A percentile compares a stretch with the other conserved stretches of the same genome.
phyloP scores from a whole-genome alignment of 2,888 invertebrate genomes.

The Linhomoeus sp. region DNA sequence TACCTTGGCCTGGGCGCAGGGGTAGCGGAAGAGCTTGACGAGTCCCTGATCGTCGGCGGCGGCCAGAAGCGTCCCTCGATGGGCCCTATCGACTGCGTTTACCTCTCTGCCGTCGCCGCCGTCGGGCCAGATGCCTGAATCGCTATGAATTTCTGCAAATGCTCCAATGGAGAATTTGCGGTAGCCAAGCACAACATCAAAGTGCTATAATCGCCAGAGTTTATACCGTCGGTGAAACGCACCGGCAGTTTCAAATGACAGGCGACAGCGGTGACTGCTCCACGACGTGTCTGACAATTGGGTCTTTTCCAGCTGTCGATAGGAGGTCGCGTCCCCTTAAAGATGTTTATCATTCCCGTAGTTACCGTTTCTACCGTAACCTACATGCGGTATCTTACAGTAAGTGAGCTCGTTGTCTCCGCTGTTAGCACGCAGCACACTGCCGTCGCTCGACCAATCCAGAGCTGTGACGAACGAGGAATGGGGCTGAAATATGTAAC shows the following conservation, averaged over 20 bases:
- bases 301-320: slow-evolving; percentile 20
- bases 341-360: no score
- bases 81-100: slow-evolving; percentile 47
- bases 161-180: no score
- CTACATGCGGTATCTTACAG: slow-evolving; percentile 50
- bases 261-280: slow-evolving; percentile 56
- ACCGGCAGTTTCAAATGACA: slow-evolving; percentile 57
- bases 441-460: slow-evolving; percentile 67
- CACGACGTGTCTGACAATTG: slow-evolving; percentile 53
- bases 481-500: no score
- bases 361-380: no score
- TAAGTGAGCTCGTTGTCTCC: slow-evolving; percentile 73
- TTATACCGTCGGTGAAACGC: no score
- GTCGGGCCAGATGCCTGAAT: slow-evolving; percentile 83
- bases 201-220: no score
- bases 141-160: no score
- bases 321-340: no score
- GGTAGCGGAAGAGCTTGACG: slow-evolving; percentile 64
- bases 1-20: slow-evolving; percentile 66
- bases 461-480: slow-evolving; percentile 69
- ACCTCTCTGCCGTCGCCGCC: slow-evolving; percentile 71
- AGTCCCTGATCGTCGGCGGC: slow-evolving; percentile 77
- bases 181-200: no score
- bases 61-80: slow-evolving; percentile 47
- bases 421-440: slow-evolving; percentile 61